Conservation (phyloP, 2,888 invertebrate species). For the Hypomecis punctinalis region DNA sequence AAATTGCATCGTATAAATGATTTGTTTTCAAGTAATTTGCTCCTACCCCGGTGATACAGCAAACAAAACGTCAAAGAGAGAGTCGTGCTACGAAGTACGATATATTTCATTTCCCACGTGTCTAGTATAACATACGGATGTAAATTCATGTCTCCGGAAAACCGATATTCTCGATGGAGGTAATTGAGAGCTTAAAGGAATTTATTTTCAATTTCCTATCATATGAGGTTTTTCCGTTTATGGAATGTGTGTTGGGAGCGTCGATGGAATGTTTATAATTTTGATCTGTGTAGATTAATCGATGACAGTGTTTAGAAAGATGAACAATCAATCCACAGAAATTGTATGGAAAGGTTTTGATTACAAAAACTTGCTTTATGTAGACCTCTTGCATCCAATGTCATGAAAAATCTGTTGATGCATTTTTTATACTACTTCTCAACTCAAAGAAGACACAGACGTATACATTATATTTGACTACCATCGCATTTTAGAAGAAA, state of each 20-base stretch:
- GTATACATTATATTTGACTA: too few species aligned
- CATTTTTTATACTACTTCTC: too few species aligned
- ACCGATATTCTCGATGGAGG: conserved; percentile 76
- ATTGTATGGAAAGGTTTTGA: too few species aligned
- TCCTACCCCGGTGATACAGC: background rate
- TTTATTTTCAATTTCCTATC: conserved; percentile 83
- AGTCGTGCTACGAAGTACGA: conserved; percentile 16
- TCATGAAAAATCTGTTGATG: too few species aligned
- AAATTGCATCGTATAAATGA: background rate
- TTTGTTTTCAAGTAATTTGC: background rate
- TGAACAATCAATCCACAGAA: too few species aligned
- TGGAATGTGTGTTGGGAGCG: conserved; percentile 53
- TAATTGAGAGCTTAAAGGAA: conserved; percentile 84
- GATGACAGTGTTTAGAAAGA: background rate
- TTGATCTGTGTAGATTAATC: background rate
- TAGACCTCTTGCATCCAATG: too few species aligned
- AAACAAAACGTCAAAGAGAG: conserved; percentile 19
- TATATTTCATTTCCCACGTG: conserved; percentile 27
- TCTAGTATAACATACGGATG: too few species aligned
- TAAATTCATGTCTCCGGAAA: conserved; percentile 67
- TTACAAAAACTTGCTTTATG: too few species aligned
- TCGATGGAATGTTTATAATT: conserved; percentile 20
- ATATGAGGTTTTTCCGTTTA: conserved; percentile 72
- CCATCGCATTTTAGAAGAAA: too few species aligned
- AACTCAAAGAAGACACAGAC: too few species aligned